These are phyloP conservation scores for Ambastaia sidthimunki DNA, from an alignment of 2,797 vertebrate genomes.

Conservation along the genomic window DNA sequence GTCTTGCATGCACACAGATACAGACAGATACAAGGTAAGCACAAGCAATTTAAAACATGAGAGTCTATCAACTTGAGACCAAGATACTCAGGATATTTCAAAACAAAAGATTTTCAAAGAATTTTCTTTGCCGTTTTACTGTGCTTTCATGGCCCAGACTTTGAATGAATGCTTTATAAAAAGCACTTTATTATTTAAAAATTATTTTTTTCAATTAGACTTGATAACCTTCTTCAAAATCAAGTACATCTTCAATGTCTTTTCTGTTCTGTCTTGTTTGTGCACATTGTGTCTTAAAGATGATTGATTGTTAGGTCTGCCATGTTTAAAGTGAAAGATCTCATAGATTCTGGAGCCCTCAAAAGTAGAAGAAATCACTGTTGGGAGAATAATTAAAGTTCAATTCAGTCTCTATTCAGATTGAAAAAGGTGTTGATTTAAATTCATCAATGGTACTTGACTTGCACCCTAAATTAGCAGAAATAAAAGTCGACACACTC, in stretches of 20 bases:
- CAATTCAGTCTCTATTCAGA: background rate
- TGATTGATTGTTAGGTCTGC: slow-evolving; percentile 56
- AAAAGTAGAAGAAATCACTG: background rate
- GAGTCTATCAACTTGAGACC: no score
- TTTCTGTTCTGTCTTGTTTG: slow-evolving; percentile 8
- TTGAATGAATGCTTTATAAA: background rate
- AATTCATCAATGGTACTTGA: background rate
- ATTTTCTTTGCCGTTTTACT: no score
- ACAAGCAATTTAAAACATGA: background rate
- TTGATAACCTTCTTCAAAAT: slow-evolving; percentile 22
- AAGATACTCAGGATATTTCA: no score
- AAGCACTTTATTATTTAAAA: background rate
- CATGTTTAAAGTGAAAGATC: slow-evolving; percentile 51
- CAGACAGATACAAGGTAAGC: background rate
- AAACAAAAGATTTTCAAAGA: no score
- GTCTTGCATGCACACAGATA: slow-evolving; percentile 5
- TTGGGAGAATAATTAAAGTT: slow-evolving; percentile 12
- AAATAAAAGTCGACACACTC: background rate
- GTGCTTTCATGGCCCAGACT: background rate
- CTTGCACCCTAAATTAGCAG: background rate
- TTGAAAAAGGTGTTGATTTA: background rate
- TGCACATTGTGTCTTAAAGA: slow-evolving; percentile 37
- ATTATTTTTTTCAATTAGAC: slow-evolving; percentile 1
- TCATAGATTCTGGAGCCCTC: slow-evolving; percentile 43
- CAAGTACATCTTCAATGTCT: slow-evolving; percentile 1